Base-by-base conservation (phyloP, 1,140 invertebrate species). In the Notospermus geniculatus region DNA sequence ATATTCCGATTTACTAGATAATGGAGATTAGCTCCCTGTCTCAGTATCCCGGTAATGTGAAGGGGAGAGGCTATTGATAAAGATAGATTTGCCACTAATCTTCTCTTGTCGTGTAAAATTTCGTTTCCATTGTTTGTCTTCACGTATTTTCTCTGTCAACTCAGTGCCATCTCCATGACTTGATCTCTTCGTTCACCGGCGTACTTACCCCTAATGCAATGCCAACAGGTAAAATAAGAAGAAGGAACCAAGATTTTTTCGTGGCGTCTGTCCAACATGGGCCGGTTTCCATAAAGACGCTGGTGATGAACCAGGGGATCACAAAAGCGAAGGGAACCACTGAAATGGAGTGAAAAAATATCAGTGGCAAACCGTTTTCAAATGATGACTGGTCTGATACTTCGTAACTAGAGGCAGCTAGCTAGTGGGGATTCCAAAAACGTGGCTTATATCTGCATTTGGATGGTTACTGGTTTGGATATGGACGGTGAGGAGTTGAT, bases 251-350 rank as follows among this genome's bases (percentile, higher is more conserved):
- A 0, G 71, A 62, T 1, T 68, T 67, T 1, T 73, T 67, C 0
- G 77, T 74, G 59, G 79, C 83, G 11, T 77, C 68, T 46, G 73
- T 64, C 84, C 84, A 85, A 68, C 84, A 85, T 5, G 64, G 54
- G 1, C 73, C 68, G 2, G 61, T 46, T 54, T 80, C 59, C 45
- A 71, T 57, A 17, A 66, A 63, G 43, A 75, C 66, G 79, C 83
- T 82, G 17, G 71, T 63, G 0, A 72, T 22, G 2, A 74, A 65
- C 84, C 84, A 85, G 9, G 69, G 56, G 0, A 72, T 15, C 7
- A 80, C 78, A 36, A 82, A 72, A 4, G 83, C n/a, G 0, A 74
- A 60, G 2, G 84, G 84, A 36, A 83, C 62, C 57, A 77, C 84
- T 84, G 65, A 0, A 60, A 55, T 55, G 2, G 19, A 55, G 25